phyloP scores from a whole-genome alignment of 2,797 vertebrate species.

The Channallabes apus region DNA sequence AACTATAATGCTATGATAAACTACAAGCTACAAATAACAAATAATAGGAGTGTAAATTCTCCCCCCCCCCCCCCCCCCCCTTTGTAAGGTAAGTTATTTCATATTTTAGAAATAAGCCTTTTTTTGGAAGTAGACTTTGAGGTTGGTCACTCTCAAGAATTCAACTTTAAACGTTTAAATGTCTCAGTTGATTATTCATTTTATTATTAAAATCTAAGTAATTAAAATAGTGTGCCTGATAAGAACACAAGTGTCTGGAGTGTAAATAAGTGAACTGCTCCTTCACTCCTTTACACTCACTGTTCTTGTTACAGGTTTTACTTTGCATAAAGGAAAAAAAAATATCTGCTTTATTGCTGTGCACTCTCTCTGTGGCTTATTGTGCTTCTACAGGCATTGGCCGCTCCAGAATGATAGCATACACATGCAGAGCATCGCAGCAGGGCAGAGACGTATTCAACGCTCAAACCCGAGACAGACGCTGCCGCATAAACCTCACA shows the following conservation, averaged over 20 bases:
- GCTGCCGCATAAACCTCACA: constrained; percentile 35
- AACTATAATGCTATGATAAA: neutral
- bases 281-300: too few species aligned
- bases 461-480: constrained; percentile 14
- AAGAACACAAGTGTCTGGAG: neutral
- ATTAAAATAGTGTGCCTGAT: neutral
- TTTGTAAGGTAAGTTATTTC: neutral
- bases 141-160: neutral
- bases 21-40: neutral
- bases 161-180: neutral
- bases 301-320: neutral
- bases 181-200: neutral
- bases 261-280: neutral
- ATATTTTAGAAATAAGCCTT: neutral
- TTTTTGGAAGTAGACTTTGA: neutral
- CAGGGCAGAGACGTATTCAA: neutral
- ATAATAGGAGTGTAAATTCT: too few species aligned
- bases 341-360: neutral
- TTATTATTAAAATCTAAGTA: neutral
- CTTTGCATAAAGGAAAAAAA: neutral
- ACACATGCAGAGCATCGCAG: neutral
- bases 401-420: neutral
- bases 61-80: too few species aligned
- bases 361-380: neutral
- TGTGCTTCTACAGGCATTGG: neutral